Percentiles rank a stretch among this genome's conserved stretches.
These are phyloP conservation scores for Strigops habroptila DNA, from an alignment of 2,113 vertebrate species.

Conservation along the genomic window DNA sequence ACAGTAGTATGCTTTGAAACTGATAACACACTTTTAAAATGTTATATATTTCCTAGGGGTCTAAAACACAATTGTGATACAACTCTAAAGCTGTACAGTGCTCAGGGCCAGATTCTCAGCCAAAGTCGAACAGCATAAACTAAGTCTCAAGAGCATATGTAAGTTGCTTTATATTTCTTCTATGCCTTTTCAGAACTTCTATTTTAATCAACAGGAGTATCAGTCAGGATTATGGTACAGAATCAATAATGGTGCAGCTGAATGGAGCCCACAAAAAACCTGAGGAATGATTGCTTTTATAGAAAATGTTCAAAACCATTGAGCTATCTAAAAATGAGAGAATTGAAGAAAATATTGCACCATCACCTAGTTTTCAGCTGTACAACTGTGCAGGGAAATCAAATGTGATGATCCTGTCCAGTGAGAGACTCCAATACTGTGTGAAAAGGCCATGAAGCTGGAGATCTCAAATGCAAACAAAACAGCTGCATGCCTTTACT, in stretches of 20 bases:
- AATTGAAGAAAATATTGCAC: background rate
- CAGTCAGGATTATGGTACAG: background rate
- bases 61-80: background rate
- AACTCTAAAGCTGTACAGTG: background rate
- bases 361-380: background rate
- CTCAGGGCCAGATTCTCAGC: background rate
- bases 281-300: background rate
- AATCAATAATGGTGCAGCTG: background rate
- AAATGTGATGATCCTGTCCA: constrained; percentile 34
- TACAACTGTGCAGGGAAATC: constrained; percentile 39
- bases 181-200: background rate
- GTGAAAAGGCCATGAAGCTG: background rate
- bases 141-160: background rate
- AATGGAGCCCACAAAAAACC: background rate
- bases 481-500: background rate
- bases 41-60: background rate
- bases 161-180: background rate
- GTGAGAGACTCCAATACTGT: background rate
- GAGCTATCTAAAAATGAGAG: background rate
- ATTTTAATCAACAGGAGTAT: background rate
- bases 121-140: background rate
- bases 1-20: background rate
- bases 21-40: background rate
- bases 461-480: background rate
- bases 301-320: background rate